Evolutionary conservation across 2,888 invertebrate genomes (phyloP).

Genomic region (Clitarchus hookeri): DNA sequence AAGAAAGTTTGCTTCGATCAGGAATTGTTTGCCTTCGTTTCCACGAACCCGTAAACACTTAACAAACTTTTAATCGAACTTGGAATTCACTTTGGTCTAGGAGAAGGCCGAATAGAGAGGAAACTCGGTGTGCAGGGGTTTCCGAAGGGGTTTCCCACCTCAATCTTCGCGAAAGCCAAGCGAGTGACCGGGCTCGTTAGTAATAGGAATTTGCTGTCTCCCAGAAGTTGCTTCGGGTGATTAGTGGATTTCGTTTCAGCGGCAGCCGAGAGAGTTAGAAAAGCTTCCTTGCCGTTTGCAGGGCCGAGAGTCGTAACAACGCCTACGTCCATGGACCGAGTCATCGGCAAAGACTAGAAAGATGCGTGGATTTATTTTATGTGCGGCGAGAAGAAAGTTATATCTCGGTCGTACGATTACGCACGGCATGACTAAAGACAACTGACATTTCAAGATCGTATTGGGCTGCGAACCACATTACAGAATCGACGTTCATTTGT

Average conservation of each 20-base stretch:
- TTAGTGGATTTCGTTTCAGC: not conserved
- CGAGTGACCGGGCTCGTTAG: conserved; percentile 11
- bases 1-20: conserved; percentile 14
- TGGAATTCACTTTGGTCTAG: not conserved
- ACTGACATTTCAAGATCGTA: too few relatives aligned
- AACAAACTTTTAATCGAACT: conserved; percentile 14
- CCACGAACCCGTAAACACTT: conserved; percentile 2
- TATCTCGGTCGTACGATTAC: too few relatives aligned
- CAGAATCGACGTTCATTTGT: too few relatives aligned
- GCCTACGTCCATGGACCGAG: too few relatives aligned
- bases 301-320: too few relatives aligned
- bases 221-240: not conserved
- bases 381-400: too few relatives aligned
- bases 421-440: too few relatives aligned
- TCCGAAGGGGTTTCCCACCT: not conserved
- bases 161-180: not conserved
- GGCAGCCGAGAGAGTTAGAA: not conserved
- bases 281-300: not conserved
- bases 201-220: not conserved
- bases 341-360: too few relatives aligned
- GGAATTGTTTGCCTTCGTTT: conserved; percentile 14
- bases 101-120: not conserved
- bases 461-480: too few relatives aligned
- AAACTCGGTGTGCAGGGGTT: not conserved
- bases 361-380: too few relatives aligned